Conservation (phyloP, 2,797 vertebrate species). For the Eurystomus glaucurus region DNA sequence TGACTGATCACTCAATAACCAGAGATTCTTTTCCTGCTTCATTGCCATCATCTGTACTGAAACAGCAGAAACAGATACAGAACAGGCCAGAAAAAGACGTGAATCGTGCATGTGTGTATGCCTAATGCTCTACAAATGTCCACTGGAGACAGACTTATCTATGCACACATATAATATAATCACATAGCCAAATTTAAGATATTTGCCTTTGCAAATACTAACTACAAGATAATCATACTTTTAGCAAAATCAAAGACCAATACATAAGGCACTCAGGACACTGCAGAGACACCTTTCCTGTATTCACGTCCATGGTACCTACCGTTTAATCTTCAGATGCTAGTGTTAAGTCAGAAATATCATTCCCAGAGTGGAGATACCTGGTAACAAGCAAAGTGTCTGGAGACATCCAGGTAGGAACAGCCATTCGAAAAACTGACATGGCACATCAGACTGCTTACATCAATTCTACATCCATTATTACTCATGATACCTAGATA, state of each 20-base stretch:
- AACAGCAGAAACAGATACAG: not conserved
- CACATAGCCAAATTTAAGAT: not conserved
- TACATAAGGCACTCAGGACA: fast-evolving
- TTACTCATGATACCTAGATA: not conserved
- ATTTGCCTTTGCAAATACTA: not conserved
- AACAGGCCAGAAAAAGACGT: not conserved
- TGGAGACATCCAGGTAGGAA: not conserved
- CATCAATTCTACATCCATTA: not conserved
- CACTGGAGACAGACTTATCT: not conserved
- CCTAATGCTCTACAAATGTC: not conserved
- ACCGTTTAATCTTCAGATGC: not conserved
- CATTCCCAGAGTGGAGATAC: not conserved
- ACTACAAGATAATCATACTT: not conserved
- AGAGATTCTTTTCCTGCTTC: not conserved
- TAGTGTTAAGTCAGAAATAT: not conserved
- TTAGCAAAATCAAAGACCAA: not conserved
- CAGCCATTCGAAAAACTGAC: fast-evolving
- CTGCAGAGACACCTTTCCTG: not conserved
- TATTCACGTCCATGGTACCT: fast-evolving
- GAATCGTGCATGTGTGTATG: fast-evolving
- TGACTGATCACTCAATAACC: conserved; percentile 23
- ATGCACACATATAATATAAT: not conserved
- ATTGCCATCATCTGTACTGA: not conserved
- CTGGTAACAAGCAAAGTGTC: not conserved
- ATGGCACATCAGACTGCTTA: not conserved